Evolutionary conservation across 2,797 vertebrate species (phyloP).

Genomic region (Sciurus vulgaris): DNA sequence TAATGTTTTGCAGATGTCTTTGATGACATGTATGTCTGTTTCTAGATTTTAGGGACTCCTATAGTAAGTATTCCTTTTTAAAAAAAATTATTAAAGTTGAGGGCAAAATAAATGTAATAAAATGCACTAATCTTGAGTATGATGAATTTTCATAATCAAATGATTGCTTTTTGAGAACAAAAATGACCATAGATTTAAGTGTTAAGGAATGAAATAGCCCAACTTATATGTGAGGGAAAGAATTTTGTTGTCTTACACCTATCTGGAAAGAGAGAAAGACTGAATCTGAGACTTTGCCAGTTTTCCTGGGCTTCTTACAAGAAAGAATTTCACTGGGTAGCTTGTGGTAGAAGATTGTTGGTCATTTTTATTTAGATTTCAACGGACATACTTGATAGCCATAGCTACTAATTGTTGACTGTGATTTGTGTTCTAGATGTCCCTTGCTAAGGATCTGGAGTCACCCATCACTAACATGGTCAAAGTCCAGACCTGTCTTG

Average conservation of each 20-base stretch:
- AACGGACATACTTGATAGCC: neutral
- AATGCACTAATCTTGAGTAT: neutral
- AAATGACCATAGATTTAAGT: neutral
- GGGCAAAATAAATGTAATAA: slow-evolving; percentile 18
- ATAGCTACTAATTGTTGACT: neutral
- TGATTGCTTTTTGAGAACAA: slow-evolving; percentile 60
- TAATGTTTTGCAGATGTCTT: neutral
- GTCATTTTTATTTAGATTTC: neutral
- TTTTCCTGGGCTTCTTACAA: neutral
- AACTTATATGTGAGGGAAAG: neutral
- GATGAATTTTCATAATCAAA: slow-evolving; percentile 40
- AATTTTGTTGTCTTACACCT: neutral
- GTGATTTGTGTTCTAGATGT: neutral
- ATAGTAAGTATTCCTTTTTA: neutral
- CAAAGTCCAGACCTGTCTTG: neutral
- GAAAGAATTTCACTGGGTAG: neutral
- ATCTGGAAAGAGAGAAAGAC: neutral
- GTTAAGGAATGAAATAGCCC: neutral
- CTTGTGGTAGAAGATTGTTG: neutral
- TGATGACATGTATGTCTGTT: neutral
- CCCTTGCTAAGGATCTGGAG: neutral
- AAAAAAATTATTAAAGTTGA: neutral
- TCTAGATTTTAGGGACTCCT: neutral
- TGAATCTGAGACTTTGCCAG: neutral
- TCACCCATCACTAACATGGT: neutral